phyloP scores from a whole-genome alignment of 2,888 invertebrate genomes.

The Rhopalosiphum nymphaeae region DNA sequence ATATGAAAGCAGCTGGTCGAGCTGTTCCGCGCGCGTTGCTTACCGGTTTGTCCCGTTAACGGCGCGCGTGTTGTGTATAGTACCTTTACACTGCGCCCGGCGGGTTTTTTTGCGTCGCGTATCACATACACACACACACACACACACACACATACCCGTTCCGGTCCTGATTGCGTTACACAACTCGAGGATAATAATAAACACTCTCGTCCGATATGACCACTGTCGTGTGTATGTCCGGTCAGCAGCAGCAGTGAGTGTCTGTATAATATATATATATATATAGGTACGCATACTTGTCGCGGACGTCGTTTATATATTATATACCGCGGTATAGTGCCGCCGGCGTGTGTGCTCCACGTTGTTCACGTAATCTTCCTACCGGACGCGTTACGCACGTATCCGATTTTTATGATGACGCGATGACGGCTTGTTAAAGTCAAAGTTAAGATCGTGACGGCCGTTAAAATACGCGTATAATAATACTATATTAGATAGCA shows the following conservation, averaged over 20 bases:
- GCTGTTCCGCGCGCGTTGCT: not conserved
- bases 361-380: not conserved
- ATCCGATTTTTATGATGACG: not conserved
- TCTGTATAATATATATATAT: not conserved
- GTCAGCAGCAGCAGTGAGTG: not conserved
- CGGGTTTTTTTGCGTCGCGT: slow-evolving; percentile 19
- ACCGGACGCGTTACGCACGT: not conserved
- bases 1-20: not conserved
- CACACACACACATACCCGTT: not conserved
- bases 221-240: too few relatives aligned
- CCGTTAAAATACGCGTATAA: not conserved
- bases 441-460: slow-evolving; percentile 12
- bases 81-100: not conserved
- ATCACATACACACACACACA: not conserved
- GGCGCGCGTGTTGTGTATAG: not conserved
- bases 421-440: slow-evolving; percentile 8
- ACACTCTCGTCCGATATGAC: not conserved
- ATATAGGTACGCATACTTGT: too few relatives aligned
- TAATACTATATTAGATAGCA: not conserved
- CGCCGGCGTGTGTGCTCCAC: not conserved
- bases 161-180: slow-evolving; percentile 10
- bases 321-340: not conserved
- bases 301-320: not conserved
- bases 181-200: not conserved
- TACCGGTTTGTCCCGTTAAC: slow-evolving; percentile 52